phyloP scores from a whole-genome alignment of 2,888 invertebrate species.

The Unio pictorum region DNA sequence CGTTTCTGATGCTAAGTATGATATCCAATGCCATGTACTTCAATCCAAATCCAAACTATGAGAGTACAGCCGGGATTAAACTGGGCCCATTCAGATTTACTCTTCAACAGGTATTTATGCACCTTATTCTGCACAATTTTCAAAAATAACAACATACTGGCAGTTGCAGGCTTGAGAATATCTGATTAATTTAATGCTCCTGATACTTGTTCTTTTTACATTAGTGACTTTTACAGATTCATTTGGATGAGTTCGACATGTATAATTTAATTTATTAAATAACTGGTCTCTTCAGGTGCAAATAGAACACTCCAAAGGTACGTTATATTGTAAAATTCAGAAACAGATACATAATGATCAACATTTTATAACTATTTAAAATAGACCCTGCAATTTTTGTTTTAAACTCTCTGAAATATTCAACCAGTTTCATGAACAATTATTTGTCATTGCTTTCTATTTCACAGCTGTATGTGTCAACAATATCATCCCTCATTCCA shows the following conservation, averaged over 20 bases:
- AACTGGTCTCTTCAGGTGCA: too few relatives aligned
- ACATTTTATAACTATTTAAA: too few relatives aligned
- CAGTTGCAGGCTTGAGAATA: not conserved
- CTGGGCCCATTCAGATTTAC: constrained; percentile 46
- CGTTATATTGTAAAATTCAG: too few relatives aligned
- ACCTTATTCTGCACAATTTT: not conserved
- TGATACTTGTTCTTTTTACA: not conserved
- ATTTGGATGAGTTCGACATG: too few relatives aligned
- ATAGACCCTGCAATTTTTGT: too few relatives aligned
- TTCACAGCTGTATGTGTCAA: constrained; percentile 11
- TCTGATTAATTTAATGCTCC: not conserved
- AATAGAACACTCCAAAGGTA: too few relatives aligned
- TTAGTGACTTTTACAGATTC: too few relatives aligned
- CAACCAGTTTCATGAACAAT: not conserved
- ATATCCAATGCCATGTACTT: constrained; percentile 72
- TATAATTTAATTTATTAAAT: too few relatives aligned
- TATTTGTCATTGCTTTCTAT: not conserved
- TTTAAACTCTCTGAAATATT: not conserved
- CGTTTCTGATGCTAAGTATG: constrained; percentile 71
- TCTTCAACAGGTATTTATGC: constrained; percentile 20
- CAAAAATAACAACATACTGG: not conserved
- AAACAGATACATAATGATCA: too few relatives aligned
- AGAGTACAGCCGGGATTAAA: constrained; percentile 27
- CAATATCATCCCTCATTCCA: constrained; percentile 18
- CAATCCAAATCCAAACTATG: constrained; percentile 28